Evolutionary conservation across 2,113 vertebrate genomes (phyloP), one percentile per base, ranked within the genome.

Genomic region (Phalacrocorax brasilianus): DNA sequence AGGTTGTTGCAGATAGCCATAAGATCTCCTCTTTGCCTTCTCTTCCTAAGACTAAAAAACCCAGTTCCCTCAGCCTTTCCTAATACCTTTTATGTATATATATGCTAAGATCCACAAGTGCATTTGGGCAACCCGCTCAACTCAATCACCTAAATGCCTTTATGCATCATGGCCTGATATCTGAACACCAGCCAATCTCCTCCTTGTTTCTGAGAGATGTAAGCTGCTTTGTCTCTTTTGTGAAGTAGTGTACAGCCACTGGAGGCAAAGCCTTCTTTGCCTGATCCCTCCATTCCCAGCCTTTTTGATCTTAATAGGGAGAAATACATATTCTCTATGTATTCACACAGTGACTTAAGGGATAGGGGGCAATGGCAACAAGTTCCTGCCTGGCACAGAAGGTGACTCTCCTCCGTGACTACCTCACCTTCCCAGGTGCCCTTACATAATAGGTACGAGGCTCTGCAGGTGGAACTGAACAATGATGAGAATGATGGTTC

Each of bases 381-480:
- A 74, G 38, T 67, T 74, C 22, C 35, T 67, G n/a, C 32, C 30
- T 1, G 0, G 68, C 1, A 1, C 45, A 66, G 52, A 52, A 81
- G 14, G 6, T 2, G 2, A 1, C 1, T n/a, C 61, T 55, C 8
- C 8, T 42, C 44, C 1, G 0, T 67, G 44, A 45, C 33, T 33
- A 32, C 40, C 8, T 2, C 49, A 65, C 40, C 21, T 21, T 85
- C 49, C 38, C 49, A 55, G 59, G 26, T 47, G 17, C 22, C 18
- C 28, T 56, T 75, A 28, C 13, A 26, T 73, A 45, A 73, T 8
- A 73, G 47, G 16, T 45, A 35, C 2, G 4, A 61, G 30, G 35
- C 14, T 82, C 20, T 40, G n/a, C 53, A 59, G 49, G n/a, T 20
- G 23, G n/a, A 58, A 35, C 8, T 1, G 0, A 65, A 65, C 28